Conservation (phyloP, 2,797 vertebrate genomes). For the Muscicapa striata region DNA sequence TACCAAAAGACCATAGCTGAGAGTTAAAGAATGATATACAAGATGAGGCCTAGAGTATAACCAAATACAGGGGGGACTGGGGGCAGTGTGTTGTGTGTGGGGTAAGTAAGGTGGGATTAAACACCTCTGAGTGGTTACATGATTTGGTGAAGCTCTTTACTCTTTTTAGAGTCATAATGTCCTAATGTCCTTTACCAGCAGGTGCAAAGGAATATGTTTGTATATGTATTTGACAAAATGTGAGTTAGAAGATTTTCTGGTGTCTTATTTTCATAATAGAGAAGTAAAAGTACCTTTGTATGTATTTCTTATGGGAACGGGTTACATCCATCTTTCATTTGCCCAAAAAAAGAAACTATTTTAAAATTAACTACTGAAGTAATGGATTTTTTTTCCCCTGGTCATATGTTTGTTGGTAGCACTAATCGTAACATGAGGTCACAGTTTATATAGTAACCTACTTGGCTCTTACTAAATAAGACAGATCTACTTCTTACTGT, state of each 20-base stretch:
- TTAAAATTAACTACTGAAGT: not conserved
- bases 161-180: not conserved
- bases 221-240: not conserved
- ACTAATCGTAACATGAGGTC: not conserved
- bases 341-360: not conserved
- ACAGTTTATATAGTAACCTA: not conserved
- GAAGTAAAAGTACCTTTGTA: not conserved
- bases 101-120: not conserved
- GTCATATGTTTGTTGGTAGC: not conserved
- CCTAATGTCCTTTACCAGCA: not conserved
- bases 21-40: not conserved
- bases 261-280: not conserved
- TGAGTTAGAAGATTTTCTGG: not conserved
- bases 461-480: not conserved
- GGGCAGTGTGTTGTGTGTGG: not conserved
- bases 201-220: not conserved
- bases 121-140: not conserved
- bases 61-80: not conserved
- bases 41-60: not conserved
- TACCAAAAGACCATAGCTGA: not conserved
- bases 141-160: not conserved
- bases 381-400: fast-evolving
- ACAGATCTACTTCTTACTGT: not conserved
- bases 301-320: not conserved
- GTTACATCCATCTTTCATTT: not conserved